Conservation (phyloP, 1,140 invertebrate species). For the Condylostylus longicornis region DNA sequence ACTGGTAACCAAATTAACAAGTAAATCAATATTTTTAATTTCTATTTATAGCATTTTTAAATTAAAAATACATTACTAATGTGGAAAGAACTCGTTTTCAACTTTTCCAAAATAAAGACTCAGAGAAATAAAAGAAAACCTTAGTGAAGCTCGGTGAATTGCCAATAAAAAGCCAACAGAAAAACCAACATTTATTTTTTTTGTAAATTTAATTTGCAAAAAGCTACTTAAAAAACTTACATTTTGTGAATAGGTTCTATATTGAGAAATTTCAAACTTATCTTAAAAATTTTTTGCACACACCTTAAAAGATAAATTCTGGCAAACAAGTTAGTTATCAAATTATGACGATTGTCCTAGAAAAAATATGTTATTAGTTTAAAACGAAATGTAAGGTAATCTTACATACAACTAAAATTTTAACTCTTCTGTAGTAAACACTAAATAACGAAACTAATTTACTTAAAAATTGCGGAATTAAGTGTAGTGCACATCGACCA, state of each 20-base stretch:
- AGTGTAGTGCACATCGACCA: conserved; percentile 39
- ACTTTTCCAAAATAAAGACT: too few relatives aligned
- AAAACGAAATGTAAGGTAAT: conserved; percentile 2
- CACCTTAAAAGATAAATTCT: conserved; percentile 48
- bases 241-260: conserved; percentile 42
- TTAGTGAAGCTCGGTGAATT: too few relatives aligned
- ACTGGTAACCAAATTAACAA: too few relatives aligned
- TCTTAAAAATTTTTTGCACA: conserved; percentile 44
- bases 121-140: too few relatives aligned
- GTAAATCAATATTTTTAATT: too few relatives aligned
- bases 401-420: conserved; percentile 45
- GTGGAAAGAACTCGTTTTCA: too few relatives aligned
- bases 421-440: conserved; percentile 50
- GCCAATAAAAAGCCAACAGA: too few relatives aligned
- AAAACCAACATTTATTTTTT: too few relatives aligned
- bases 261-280: conserved; percentile 41
- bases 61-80: too few relatives aligned
- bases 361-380: conserved; percentile 18
- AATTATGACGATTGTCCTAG: conserved; percentile 43
- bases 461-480: conserved; percentile 45
- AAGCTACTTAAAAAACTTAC: conserved; percentile 8
- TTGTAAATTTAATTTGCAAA: neutral
- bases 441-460: conserved; percentile 48
- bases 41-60: too few relatives aligned
- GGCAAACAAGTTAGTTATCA: conserved; percentile 46